Evolutionary conservation across 2,113 vertebrate species (phyloP).

Genomic region (Ageneiosus marmoratus): DNA sequence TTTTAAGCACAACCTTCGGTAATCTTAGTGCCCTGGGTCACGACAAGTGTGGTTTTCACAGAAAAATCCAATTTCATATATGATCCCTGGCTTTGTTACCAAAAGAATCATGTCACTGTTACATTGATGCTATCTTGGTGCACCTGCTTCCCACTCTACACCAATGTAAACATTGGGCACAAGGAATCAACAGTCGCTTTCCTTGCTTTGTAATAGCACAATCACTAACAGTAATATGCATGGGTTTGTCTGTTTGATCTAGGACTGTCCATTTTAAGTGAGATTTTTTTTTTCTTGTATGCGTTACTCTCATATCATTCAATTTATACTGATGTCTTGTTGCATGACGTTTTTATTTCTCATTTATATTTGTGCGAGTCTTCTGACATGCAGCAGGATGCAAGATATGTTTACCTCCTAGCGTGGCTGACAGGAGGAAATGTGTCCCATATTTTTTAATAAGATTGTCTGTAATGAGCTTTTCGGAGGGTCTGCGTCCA

Average conservation of each 20-base stretch:
- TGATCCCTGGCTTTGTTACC: slow-evolving; percentile 36
- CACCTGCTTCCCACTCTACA: slow-evolving; percentile 35
- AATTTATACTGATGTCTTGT: not conserved
- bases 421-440: slow-evolving; percentile 91
- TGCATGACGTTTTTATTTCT: not conserved
- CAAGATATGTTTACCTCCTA: slow-evolving; percentile 83
- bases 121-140: slow-evolving; percentile 19
- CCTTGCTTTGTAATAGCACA: slow-evolving; percentile 9
- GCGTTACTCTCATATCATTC: not conserved
- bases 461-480: slow-evolving; percentile 93
- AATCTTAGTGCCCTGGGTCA: slow-evolving; percentile 50
- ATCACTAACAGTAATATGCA: slow-evolving; percentile 14
- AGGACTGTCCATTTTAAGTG: not conserved
- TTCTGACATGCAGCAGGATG: not conserved
- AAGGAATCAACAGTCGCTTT: slow-evolving; percentile 28
- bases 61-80: slow-evolving; percentile 56
- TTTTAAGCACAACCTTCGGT: slow-evolving; percentile 59
- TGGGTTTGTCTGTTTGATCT: slow-evolving; percentile 32
- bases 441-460: slow-evolving; percentile 98
- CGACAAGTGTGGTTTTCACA: slow-evolving; percentile 63
- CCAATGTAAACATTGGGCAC: slow-evolving; percentile 32
- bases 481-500: slow-evolving; percentile 87
- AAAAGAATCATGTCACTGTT: slow-evolving; percentile 45
- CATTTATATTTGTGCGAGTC: not conserved
- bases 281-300: not conserved